A percentile compares a stretch with the other conserved stretches of the same genome.
phyloP scores from a whole-genome alignment of 2,113 vertebrate genomes.

The Lycaon pictus region DNA sequence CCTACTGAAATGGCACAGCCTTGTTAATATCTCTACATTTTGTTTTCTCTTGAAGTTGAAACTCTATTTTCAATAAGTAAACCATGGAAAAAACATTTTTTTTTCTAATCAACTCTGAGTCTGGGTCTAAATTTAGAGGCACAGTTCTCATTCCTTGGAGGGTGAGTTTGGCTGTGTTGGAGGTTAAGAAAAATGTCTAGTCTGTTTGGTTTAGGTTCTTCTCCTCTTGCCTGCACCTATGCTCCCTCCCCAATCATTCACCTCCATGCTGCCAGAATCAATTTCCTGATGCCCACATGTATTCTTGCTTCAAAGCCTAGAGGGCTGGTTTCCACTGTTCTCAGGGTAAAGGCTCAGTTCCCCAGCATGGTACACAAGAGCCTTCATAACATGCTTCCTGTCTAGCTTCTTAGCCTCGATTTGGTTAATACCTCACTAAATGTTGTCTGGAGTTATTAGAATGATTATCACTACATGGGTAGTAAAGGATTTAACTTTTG shows the following conservation, averaged over 20 bases:
- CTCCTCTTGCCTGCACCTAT: rapidly evolving
- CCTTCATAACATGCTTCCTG: not conserved
- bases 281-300: not conserved
- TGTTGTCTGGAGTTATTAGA: not conserved
- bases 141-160: not conserved
- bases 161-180: not conserved
- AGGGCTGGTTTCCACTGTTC: not conserved
- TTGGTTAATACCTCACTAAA: not conserved
- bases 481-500: not conserved
- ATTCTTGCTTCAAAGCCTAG: not conserved
- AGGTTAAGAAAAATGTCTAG: not conserved
- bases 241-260: not conserved
- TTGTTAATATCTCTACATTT: not conserved
- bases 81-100: not conserved
- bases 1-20: not conserved
- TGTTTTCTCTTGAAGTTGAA: not conserved
- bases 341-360: not conserved
- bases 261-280: no score
- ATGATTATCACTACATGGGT: not conserved
- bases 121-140: not conserved
- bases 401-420: not conserved
- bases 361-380: not conserved
- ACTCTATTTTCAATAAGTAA: not conserved
- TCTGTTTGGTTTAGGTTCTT: not conserved
- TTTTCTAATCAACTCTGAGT: not conserved